A percentile compares a stretch with the other conserved stretches of the same genome.
Conservation (phyloP, 2,888 invertebrate species). For the Lepeophtheirus nordmannii region DNA sequence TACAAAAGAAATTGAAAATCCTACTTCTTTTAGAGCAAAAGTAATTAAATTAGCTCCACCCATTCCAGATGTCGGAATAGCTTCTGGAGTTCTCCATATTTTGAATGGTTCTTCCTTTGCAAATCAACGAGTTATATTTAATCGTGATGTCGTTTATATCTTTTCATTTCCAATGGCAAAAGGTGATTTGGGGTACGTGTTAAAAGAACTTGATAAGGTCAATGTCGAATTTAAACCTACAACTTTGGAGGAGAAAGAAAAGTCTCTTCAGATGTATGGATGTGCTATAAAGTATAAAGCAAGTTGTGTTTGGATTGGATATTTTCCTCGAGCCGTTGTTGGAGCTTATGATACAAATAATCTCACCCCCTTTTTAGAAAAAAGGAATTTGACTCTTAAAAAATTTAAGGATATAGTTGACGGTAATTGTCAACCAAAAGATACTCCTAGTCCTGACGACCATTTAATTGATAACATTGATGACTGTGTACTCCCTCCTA, state of each 20-base stretch:
- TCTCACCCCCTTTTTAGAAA: neutral
- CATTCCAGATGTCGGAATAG: neutral
- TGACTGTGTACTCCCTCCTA: neutral
- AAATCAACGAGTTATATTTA: conserved; percentile 10
- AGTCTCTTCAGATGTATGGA: conserved; percentile 7
- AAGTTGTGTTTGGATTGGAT: conserved; percentile 17
- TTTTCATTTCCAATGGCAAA: conserved; percentile 17
- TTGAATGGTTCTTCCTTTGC: neutral
- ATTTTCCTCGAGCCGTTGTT: conserved; percentile 4
- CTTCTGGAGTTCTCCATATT: neutral
- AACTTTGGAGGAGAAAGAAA: neutral
- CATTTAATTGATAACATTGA: neutral
- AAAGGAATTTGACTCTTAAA: neutral
- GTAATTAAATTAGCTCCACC: neutral
- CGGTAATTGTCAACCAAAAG: neutral
- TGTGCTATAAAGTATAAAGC: neutral
- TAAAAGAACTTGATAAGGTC: conserved; percentile 4
- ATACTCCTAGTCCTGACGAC: neutral
- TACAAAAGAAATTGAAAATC: neutral
- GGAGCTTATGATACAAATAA: neutral
- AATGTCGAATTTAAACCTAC: conserved; percentile 11
- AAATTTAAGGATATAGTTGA: neutral
- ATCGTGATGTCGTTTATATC: conserved; percentile 5
- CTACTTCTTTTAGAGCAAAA: neutral
- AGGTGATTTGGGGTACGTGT: conserved; percentile 11